A percentile compares a stretch with the other conserved stretches of the same genome.
These are phyloP conservation scores for Protobothrops mucrosquamatus DNA, from an alignment of 2,113 vertebrate genomes.

Conservation along the genomic window DNA sequence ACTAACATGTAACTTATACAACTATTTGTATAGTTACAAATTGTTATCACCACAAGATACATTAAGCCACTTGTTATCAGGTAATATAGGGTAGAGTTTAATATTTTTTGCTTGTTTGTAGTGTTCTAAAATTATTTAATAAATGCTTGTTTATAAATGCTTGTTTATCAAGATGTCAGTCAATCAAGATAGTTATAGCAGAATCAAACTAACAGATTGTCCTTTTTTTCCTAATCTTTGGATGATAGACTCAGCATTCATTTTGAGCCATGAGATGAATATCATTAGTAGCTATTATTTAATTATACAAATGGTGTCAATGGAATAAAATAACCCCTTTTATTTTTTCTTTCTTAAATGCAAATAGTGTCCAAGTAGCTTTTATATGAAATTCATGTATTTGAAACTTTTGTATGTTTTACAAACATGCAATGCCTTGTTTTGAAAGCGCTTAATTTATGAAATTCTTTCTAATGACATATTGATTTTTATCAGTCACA, in stretches of 20 bases:
- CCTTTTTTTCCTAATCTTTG: not conserved
- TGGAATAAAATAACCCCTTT: fast-evolving
- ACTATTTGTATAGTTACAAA: not conserved
- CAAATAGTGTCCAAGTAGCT: fast-evolving
- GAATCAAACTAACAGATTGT: not conserved
- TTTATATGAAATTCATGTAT: not conserved
- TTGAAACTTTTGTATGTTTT: not conserved
- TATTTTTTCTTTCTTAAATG: fast-evolving
- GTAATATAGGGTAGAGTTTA: not conserved
- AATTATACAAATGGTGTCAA: fast-evolving
- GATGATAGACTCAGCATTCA: not conserved
- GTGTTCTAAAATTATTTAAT: not conserved
- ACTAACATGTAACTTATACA: not conserved
- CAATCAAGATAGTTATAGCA: not conserved
- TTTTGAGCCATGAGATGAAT: not conserved
- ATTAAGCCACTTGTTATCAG: not conserved
- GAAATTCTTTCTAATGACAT: constrained; percentile 75
- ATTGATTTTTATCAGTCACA: constrained; percentile 76
- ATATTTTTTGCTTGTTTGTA: not conserved
- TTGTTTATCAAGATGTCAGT: not conserved
- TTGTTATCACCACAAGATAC: not conserved
- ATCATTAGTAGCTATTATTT: fast-evolving
- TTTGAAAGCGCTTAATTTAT: constrained; percentile 60
- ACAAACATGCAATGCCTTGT: not conserved
- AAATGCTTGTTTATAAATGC: not conserved